A percentile compares a stretch with the other conserved stretches of the same genome.
Conservation (phyloP, 1,140 invertebrate genomes). For the Andricus grossulariae region DNA sequence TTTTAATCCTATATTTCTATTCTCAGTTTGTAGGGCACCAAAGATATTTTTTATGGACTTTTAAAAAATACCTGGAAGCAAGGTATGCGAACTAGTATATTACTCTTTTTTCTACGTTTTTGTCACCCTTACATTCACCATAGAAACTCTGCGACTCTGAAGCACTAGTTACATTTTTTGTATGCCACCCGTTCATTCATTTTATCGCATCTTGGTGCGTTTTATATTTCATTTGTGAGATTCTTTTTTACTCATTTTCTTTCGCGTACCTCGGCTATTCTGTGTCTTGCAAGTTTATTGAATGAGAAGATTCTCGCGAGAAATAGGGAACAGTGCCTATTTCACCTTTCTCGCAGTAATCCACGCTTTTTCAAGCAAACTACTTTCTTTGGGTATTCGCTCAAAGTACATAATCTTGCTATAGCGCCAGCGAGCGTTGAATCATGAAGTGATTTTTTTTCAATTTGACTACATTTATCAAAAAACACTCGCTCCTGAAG, state of each 20-base stretch:
- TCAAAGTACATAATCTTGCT: constrained; percentile 6
- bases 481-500: not conserved
- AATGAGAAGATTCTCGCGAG: not conserved
- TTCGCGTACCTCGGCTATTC: no score
- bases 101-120: not conserved
- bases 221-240: not conserved
- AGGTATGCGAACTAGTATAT: not conserved
- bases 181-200: no score
- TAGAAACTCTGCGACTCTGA: no score
- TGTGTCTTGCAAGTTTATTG: not conserved
- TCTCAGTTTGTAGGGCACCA: constrained; percentile 1
- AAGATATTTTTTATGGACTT: constrained; percentile 26
- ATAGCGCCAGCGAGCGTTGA: not conserved
- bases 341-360: not conserved
- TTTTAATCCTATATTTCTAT: not conserved
- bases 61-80: not conserved
- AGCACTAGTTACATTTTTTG: no score
- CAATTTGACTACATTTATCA: not conserved
- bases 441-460: not conserved
- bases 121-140: not conserved
- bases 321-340: not conserved
- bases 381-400: not conserved
- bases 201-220: not conserved
- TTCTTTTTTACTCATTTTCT: not conserved
- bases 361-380: not conserved